Evolutionary conservation across 2,113 vertebrate genomes (phyloP).

Genomic region (Pantherophis guttatus): DNA sequence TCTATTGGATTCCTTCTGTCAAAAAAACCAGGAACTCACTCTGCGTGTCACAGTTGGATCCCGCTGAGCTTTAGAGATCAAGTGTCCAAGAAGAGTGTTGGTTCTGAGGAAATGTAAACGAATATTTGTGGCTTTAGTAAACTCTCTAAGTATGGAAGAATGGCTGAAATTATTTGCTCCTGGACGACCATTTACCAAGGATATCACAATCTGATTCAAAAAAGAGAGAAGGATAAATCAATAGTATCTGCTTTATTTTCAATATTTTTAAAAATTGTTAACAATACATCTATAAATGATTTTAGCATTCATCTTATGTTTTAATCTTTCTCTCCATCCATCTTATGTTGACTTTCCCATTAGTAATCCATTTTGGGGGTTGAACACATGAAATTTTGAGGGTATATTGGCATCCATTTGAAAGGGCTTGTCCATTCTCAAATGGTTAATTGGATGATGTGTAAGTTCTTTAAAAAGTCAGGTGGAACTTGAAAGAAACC

Average conservation of each 20-base stretch:
- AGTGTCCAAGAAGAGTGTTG: slow-evolving; percentile 87
- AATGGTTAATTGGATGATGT: background rate
- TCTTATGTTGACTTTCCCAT: background rate
- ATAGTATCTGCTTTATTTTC: background rate
- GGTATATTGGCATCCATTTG: background rate
- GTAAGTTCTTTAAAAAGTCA: background rate
- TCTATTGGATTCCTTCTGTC: rapidly evolving
- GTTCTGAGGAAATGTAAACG: slow-evolving; percentile 86
- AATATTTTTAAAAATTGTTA: background rate
- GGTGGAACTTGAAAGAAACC: background rate
- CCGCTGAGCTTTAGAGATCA: slow-evolving; percentile 86
- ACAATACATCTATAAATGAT: background rate
- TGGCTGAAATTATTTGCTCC: slow-evolving; percentile 84
- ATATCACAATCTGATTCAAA: slow-evolving; percentile 81
- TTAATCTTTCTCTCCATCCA: background rate
- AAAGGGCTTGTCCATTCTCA: background rate
- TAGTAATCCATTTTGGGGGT: background rate
- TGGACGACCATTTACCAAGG: slow-evolving; percentile 85
- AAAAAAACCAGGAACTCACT: slow-evolving; percentile 68
- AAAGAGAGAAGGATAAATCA: background rate
- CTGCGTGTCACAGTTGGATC: slow-evolving; percentile 88
- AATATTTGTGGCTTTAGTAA: slow-evolving; percentile 90
- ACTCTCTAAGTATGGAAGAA: slow-evolving; percentile 78
- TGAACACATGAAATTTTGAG: background rate
- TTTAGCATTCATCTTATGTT: background rate